Conservation (phyloP, 2,797 vertebrate genomes). For the Rhadinocentrus ornatus region DNA sequence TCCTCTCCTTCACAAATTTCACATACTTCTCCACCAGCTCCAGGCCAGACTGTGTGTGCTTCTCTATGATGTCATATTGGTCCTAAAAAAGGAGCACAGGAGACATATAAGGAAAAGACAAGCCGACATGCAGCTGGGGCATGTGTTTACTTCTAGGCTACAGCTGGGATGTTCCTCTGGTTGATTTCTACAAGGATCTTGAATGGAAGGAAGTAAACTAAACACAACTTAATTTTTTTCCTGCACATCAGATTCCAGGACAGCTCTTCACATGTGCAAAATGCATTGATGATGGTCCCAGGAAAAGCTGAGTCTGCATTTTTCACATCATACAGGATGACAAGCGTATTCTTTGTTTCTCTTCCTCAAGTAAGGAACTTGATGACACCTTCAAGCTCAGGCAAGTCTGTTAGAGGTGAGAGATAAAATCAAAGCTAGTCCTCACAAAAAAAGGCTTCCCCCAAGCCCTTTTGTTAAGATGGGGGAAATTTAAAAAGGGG, state of each 20-base stretch:
- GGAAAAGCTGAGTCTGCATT: constrained; percentile 14
- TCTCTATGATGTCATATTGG: constrained; percentile 90
- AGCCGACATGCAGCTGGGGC: constrained; percentile 14
- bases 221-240: constrained; percentile 28
- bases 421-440: constrained; percentile 40
- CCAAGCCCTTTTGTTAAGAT: constrained; percentile 27
- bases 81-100: constrained; percentile 78
- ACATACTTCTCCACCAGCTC: constrained; percentile 93
- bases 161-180: constrained; percentile 28
- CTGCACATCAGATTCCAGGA: constrained; percentile 43
- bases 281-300: constrained; percentile 13
- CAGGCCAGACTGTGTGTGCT: constrained; percentile 91
- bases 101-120: constrained; percentile 65
- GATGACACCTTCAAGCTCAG: constrained; percentile 68
- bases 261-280: constrained; percentile 48
- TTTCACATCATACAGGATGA: not conserved
- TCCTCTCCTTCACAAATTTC: constrained; percentile 93
- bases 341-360: not conserved
- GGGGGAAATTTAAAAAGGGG: constrained; percentile 44
- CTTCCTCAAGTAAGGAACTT: constrained; percentile 29
- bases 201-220: constrained; percentile 30
- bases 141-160: constrained; percentile 29
- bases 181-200: constrained; percentile 22
- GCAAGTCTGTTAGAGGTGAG: constrained; percentile 61
- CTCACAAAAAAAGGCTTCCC: constrained; percentile 35